Evolutionary conservation across 1,140 invertebrate genomes (phyloP).

Genomic region (Bombus turneri): DNA sequence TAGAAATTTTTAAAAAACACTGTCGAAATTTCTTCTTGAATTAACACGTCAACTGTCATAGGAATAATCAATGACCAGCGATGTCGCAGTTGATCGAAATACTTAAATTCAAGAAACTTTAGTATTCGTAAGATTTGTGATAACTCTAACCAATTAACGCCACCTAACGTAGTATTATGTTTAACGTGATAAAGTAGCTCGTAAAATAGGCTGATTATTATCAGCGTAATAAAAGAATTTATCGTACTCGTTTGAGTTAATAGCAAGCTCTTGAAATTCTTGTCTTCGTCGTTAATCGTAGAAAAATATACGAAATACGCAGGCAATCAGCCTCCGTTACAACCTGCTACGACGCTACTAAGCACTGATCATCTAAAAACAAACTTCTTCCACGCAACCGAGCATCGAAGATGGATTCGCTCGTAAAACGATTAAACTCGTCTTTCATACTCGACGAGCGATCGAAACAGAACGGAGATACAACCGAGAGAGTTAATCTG

Average conservation of each 20-base stretch:
- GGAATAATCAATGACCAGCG: not conserved
- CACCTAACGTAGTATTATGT: no score
- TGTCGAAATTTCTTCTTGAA: not conserved
- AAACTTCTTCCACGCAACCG: not conserved
- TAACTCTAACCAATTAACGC: not conserved
- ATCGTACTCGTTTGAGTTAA: not conserved
- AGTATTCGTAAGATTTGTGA: not conserved
- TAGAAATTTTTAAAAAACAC: not conserved
- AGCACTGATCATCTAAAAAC: not conserved
- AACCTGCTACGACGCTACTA: not conserved
- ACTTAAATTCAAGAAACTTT: not conserved
- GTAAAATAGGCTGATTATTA: not conserved
- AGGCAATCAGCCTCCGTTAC: not conserved
- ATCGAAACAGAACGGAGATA: no score
- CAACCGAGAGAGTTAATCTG: constrained; percentile 7
- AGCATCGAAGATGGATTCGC: not conserved
- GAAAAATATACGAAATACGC: not conserved
- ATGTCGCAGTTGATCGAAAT: not conserved
- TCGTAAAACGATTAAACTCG: not conserved
- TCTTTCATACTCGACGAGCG: not conserved
- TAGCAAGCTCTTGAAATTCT: not conserved
- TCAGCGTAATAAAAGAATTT: not conserved
- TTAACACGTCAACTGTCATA: not conserved
- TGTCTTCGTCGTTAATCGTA: no score
- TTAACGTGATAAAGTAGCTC: no score